Evolutionary conservation across 2,888 invertebrate species (phyloP), one percentile per base, ranked within the genome.

Genomic region (Phania funesta): DNA sequence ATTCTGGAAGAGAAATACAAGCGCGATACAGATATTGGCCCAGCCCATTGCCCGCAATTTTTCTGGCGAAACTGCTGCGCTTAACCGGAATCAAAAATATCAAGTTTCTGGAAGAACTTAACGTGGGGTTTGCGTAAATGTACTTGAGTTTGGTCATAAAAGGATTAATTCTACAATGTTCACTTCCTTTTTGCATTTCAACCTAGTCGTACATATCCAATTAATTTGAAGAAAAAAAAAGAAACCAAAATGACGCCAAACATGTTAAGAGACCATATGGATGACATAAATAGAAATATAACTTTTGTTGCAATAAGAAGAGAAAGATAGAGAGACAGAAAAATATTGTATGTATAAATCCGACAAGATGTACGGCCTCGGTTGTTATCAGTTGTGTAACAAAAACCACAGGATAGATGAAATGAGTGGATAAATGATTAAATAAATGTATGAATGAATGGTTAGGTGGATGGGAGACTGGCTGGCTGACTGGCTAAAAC

Each of bases 231-330:
- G 20, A 11, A 48, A 11, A 52, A 20, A 24, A 35, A 18, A 13
- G 0, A 80, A 74, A 78, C 52, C 68, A 41, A 52, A 54, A 58
- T 82, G 82, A 82, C 82, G 82, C 82, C 82, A 78, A 82, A 78
- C 58, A 58, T 75, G 60, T 78, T 82, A 75, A 70, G 29, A 54
- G 38, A 65, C 64, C 74, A 73, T 73, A 79, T 73, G 78, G 71
- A 24, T 9, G 35, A 18, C 16, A 35, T 22, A 44, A 65, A 65
- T 46, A 54, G 20, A 62, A 54, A 16, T 26, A 73, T 29, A 41
- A 62, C 26, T 24, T 56, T 24, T 38, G 35, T 35, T 46, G 1
- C n/a, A 16, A 73, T 5, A 52, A 29, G 1, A 7, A 24, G 41
- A 60, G 26, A 13, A 29, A 18, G 13, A 18, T 18, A 44, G 44